Evolutionary conservation across 53 echinoderm and acorn worm species (phyloP).

Genomic region (Paracentrotus lividus): DNA sequence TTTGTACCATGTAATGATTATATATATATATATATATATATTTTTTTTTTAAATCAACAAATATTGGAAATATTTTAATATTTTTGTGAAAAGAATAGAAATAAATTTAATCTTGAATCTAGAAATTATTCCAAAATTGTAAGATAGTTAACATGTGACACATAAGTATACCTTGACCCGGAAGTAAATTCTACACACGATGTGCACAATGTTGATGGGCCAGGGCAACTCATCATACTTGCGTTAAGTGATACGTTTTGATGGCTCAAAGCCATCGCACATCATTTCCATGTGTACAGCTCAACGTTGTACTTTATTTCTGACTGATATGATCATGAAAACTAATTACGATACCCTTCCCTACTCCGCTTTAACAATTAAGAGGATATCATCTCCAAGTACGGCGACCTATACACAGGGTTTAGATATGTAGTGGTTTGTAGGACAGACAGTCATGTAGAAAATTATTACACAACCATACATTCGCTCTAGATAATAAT

Average conservation of each 20-base stretch:
- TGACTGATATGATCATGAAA: conserved; percentile 7
- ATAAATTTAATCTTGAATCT: too few species aligned
- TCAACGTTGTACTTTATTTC: not conserved
- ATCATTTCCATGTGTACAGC: not conserved
- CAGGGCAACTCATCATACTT: not conserved
- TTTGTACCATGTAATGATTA: too few species aligned
- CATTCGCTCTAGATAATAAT: too few species aligned
- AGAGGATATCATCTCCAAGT: not conserved
- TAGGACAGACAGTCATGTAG: not conserved
- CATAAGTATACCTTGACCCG: not conserved
- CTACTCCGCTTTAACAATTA: not conserved
- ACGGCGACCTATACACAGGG: not conserved
- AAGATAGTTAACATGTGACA: not conserved
- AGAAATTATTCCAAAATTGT: not conserved
- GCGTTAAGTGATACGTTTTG: not conserved
- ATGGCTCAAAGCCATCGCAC: not conserved
- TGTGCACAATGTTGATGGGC: too few species aligned
- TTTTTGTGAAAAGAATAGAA: too few species aligned
- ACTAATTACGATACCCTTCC: conserved; percentile 15
- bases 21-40: too few species aligned
- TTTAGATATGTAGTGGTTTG: not conserved
- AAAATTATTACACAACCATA: not conserved
- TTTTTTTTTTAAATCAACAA: too few species aligned
- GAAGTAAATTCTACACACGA: not conserved
- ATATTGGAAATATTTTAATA: too few species aligned